These are phyloP conservation scores for Nyleta sp. DNA, from an alignment of 2,888 invertebrate genomes.

Conservation along the genomic window DNA sequence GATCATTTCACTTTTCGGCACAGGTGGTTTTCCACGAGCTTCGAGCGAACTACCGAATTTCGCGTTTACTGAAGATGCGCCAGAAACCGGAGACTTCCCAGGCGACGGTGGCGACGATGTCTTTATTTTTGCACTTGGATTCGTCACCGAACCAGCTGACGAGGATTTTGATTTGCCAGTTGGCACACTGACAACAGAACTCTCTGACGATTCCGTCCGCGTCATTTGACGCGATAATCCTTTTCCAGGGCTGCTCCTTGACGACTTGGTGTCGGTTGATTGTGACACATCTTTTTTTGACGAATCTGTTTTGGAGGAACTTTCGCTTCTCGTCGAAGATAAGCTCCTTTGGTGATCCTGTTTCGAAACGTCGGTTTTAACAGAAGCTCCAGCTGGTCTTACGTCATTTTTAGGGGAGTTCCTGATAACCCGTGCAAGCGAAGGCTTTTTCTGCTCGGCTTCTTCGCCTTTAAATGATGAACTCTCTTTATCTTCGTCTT, in stretches of 20 bases:
- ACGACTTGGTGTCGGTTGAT: conserved; percentile 69
- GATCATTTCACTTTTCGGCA: conserved; percentile 82
- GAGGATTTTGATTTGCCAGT: conserved; percentile 79
- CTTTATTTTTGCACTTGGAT: conserved; percentile 76
- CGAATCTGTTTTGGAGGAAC: conserved; percentile 66
- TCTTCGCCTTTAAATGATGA: conserved; percentile 67
- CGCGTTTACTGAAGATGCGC: conserved; percentile 72
- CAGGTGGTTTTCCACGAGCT: conserved; percentile 82
- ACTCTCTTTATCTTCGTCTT: conserved; percentile 52
- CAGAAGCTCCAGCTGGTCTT: conserved; percentile 65
- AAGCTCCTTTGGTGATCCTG: conserved; percentile 62
- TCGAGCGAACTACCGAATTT: conserved; percentile 74
- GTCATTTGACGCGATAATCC: conserved; percentile 74
- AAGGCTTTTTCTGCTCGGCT: conserved; percentile 66
- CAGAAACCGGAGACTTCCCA: conserved; percentile 68
- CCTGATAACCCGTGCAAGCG: conserved; percentile 67
- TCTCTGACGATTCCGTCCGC: conserved; percentile 75
- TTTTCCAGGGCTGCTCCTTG: conserved; percentile 72
- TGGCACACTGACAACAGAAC: conserved; percentile 76
- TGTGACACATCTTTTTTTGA: conserved; percentile 70
- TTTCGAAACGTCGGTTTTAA: conserved; percentile 63
- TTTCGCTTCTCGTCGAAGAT: conserved; percentile 67
- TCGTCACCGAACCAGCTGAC: conserved; percentile 76
- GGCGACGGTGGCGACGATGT: conserved; percentile 69
- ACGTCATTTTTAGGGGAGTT: conserved; percentile 68